These are phyloP conservation scores for Syngnathus typhle DNA, from an alignment of 2,113 vertebrate genomes.

Conservation along the genomic window DNA sequence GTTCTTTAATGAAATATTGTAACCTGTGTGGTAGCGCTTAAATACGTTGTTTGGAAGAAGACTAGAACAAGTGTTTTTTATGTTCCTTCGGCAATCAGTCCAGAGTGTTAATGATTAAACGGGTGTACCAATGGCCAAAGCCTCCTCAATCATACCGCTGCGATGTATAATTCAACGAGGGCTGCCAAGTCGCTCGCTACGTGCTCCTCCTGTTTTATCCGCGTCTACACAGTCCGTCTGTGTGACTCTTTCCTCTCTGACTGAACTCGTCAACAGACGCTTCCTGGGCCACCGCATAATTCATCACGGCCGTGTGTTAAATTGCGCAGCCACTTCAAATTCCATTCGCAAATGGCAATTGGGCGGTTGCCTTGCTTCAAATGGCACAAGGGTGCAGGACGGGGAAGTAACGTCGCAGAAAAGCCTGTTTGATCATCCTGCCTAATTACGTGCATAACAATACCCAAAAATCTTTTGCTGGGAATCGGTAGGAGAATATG, in stretches of 20 bases:
- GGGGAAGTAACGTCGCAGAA: slow-evolving; percentile 37
- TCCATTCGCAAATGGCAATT: slow-evolving; percentile 28
- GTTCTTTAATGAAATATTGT: background rate
- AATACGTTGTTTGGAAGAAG: slow-evolving; percentile 15
- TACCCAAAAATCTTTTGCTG: slow-evolving; percentile 63
- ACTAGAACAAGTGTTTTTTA: slow-evolving; percentile 29
- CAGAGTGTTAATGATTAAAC: slow-evolving; percentile 65
- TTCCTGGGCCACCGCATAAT: slow-evolving; percentile 42
- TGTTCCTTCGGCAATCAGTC: slow-evolving; percentile 57
- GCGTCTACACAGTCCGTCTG: slow-evolving; percentile 40
- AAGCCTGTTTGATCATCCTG: slow-evolving; percentile 62
- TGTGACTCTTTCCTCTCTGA: slow-evolving; percentile 29
- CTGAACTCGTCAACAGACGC: slow-evolving; percentile 44
- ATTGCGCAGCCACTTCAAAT: slow-evolving; percentile 37
- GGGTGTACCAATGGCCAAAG: slow-evolving; percentile 63
- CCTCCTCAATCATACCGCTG: slow-evolving; percentile 65
- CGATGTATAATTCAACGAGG: slow-evolving; percentile 73
- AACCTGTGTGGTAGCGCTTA: slow-evolving; percentile 2
- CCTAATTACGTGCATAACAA: slow-evolving; percentile 66
- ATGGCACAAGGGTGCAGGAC: slow-evolving; percentile 21
- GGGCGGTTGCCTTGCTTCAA: slow-evolving; percentile 27
- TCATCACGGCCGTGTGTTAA: slow-evolving; percentile 29
- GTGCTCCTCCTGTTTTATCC: slow-evolving; percentile 57
- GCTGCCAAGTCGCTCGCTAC: slow-evolving; percentile 54
- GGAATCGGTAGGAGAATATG: slow-evolving; percentile 60